Evolutionary conservation across 2,888 invertebrate genomes (phyloP).

Genomic region (Doris montereyensis): DNA sequence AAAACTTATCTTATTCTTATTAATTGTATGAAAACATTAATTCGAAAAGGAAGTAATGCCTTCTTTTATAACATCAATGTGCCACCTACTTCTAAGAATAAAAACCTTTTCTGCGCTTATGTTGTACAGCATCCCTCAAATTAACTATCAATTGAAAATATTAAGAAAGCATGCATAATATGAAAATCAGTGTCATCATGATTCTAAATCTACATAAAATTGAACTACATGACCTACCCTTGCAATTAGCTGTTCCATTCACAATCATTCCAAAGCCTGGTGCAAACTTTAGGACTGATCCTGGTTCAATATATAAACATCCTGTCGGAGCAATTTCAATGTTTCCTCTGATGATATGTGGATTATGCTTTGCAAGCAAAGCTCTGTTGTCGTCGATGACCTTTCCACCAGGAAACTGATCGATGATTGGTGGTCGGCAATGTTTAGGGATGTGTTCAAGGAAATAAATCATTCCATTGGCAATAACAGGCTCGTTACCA

Average conservation of each 20-base stretch:
- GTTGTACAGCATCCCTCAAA: not conserved
- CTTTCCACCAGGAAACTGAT: constrained; percentile 46
- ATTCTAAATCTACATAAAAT: too few species aligned
- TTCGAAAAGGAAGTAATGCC: too few species aligned
- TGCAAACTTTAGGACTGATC: constrained; percentile 90
- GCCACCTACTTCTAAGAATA: too few species aligned
- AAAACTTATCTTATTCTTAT: too few species aligned
- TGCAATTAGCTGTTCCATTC: constrained; percentile 88
- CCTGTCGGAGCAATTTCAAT: constrained; percentile 58
- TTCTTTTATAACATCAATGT: too few species aligned
- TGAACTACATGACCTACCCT: constrained; percentile 79
- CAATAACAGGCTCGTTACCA: constrained; percentile 53
- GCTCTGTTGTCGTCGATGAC: constrained; percentile 50
- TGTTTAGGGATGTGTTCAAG: constrained; percentile 52
- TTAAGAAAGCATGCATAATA: too few species aligned
- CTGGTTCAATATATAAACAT: constrained; percentile 86
- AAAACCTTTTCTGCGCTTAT: too few species aligned
- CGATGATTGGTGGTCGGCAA: constrained; percentile 55
- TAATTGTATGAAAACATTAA: too few species aligned
- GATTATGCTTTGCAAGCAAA: constrained; percentile 54
- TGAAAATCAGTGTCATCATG: too few species aligned
- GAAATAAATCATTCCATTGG: constrained; percentile 61
- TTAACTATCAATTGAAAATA: not conserved
- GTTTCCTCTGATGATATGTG: constrained; percentile 58
- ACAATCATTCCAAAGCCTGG: constrained; percentile 95